Percentiles rank a stretch among this genome's conserved stretches.
Conservation (phyloP, 2,797 vertebrate genomes). For the Harpagifer antarcticus region DNA sequence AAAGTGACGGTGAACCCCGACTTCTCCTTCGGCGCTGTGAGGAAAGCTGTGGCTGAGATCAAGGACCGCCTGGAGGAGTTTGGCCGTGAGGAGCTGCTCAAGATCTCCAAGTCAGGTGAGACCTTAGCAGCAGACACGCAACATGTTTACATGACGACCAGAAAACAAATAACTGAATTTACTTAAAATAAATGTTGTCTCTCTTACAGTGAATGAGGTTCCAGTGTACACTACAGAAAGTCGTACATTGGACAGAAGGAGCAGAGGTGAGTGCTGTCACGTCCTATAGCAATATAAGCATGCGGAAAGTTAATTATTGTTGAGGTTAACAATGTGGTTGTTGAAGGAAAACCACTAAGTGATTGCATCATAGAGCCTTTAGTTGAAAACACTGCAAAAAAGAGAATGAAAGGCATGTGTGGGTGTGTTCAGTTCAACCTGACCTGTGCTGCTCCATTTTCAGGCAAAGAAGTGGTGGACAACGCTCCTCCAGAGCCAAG, state of each 20-base stretch:
- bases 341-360: not conserved
- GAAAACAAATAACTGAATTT: not conserved
- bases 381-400: constrained; percentile 7
- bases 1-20: constrained; percentile 85
- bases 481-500: constrained; percentile 80
- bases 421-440: constrained; percentile 21
- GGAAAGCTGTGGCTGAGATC: constrained; percentile 87
- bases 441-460: constrained; percentile 37
- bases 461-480: constrained; percentile 85
- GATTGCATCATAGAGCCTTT: not conserved
- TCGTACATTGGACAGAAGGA: constrained; percentile 82
- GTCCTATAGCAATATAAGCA: constrained; percentile 5
- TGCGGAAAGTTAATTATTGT: constrained; percentile 43
- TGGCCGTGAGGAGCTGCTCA: constrained; percentile 84
- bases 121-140: constrained; percentile 3
- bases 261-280: constrained; percentile 77
- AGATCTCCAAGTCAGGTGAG: constrained; percentile 87
- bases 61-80: constrained; percentile 86
- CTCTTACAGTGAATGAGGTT: constrained; percentile 84
- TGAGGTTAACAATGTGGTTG: not conserved
- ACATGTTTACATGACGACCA: not conserved
- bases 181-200: constrained; percentile 20
- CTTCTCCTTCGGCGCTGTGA: constrained; percentile 84
- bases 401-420: constrained; percentile 52
- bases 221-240: constrained; percentile 86